phyloP scores from a whole-genome alignment of 2,797 vertebrate genomes.

The Enteromius argenteus region DNA sequence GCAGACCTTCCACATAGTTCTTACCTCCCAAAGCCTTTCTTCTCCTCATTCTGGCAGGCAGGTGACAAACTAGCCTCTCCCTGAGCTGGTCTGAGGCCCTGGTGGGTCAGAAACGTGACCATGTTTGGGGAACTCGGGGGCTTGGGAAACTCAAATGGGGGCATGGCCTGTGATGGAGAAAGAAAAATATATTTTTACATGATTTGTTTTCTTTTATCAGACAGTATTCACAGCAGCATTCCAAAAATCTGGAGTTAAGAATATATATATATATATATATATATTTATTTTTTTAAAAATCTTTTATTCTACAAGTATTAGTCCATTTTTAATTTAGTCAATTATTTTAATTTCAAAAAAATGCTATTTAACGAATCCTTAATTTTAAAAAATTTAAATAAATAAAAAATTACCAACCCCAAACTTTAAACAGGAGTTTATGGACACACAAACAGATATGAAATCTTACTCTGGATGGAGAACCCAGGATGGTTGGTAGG shows the following conservation, averaged over 20 bases:
- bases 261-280: neutral
- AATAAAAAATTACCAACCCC: neutral
- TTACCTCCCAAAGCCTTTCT: conserved; percentile 79
- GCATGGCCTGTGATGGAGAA: conserved; percentile 77
- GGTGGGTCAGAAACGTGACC: conserved; percentile 88
- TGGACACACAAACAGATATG: neutral
- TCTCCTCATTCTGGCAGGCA: conserved; percentile 78
- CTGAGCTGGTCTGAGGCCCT: conserved; percentile 88
- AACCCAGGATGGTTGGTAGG: conserved; percentile 94
- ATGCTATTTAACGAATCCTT: too few species aligned
- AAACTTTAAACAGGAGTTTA: neutral
- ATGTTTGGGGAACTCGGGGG: conserved; percentile 92
- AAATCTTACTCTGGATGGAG: conserved; percentile 89
- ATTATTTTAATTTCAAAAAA: too few species aligned
- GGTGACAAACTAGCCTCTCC: conserved; percentile 82
- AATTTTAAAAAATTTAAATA: too few species aligned
- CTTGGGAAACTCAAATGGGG: conserved; percentile 92
- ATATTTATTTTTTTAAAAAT: too few species aligned
- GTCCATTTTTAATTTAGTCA: neutral
- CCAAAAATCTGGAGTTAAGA: neutral
- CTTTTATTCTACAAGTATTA: neutral
- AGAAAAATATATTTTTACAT: neutral
- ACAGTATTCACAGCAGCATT: neutral
- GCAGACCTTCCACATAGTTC: neutral
- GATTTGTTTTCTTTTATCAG: neutral